Base-by-base conservation (phyloP, 1,140 invertebrate genomes). In the Hycleus phaleratus region DNA sequence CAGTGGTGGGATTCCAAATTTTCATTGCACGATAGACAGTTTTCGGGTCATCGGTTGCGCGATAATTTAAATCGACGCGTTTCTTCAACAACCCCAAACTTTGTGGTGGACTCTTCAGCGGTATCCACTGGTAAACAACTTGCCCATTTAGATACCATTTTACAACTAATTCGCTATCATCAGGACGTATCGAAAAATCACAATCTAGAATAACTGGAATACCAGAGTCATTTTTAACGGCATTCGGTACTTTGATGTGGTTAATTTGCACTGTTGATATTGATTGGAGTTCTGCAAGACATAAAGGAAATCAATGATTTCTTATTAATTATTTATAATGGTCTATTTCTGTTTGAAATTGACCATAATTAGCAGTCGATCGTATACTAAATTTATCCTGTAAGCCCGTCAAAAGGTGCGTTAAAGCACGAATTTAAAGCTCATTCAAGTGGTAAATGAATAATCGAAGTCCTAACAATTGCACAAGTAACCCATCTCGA, bases 91-190 rank as follows among this genome's bases (percentile, higher is more conserved):
- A 61, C 49, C 73, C 73, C 26, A 79, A 69, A 46, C 74, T 78
- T 56, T 77, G 73, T n/a, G 83, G 83, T 11, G 83, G 83, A 47
- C 73, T 71, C 11, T 77, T 65, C 8, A 75, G 71, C 46, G 80
- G 75, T 63, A 86, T 85, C 85, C 85, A 87, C 71, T 86, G 85
- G 67, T 86, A 87, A 6, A 84, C 79, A 3, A 83, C 77, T 26
- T 73, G 75, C 48, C 78, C 73, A 62, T 85, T 82, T 55, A 83
- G 78, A 66, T 77, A 85, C 85, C 85, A 87, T 71, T 86, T 85
- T 9, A 87, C 79, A 9, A 85, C 83, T 24, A 87, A 69, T 18
- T 81, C 81, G 1, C 71, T 66, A 26, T 77, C 74, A 25, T 79
- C 72, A 0, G 80, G 72, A 49, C 78, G 63, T 8, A 81, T 74